Conservation (phyloP, 2,888 invertebrate genomes). For the Punctoribates punctum region DNA sequence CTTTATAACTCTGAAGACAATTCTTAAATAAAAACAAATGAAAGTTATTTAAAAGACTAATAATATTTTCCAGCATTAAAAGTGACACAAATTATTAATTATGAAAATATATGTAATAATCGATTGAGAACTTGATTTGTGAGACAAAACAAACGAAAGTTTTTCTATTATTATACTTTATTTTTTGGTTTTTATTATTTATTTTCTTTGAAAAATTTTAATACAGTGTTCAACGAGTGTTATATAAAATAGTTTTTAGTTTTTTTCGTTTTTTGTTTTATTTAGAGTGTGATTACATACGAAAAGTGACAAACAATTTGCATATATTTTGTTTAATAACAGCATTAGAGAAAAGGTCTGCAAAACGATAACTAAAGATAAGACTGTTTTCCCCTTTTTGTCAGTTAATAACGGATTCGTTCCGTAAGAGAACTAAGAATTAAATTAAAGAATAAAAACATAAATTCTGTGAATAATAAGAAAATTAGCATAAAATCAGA, state of each 20-base stretch:
- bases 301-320: constrained; percentile 5
- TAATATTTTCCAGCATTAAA: too few species aligned
- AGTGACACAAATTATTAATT: too few species aligned
- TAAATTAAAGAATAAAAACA: constrained; percentile 1
- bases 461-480: neutral
- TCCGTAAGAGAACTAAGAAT: neutral
- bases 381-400: constrained; percentile 10
- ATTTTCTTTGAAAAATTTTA: neutral
- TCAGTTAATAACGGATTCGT: neutral
- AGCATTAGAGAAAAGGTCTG: neutral
- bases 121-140: neutral
- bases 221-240: constrained; percentile 14
- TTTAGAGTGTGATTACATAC: constrained; percentile 26
- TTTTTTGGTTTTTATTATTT: neutral
- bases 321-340: constrained; percentile 19
- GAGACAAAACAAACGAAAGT: neutral
- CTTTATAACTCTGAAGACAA: neutral
- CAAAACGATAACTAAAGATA: neutral
- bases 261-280: constrained; percentile 11
- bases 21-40: neutral
- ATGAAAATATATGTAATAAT: neutral
- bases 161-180: neutral
- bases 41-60: neutral
- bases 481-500: neutral
- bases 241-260: neutral